Base-by-base conservation (phyloP, 2,888 invertebrate species). In the Laothoe populi region DNA sequence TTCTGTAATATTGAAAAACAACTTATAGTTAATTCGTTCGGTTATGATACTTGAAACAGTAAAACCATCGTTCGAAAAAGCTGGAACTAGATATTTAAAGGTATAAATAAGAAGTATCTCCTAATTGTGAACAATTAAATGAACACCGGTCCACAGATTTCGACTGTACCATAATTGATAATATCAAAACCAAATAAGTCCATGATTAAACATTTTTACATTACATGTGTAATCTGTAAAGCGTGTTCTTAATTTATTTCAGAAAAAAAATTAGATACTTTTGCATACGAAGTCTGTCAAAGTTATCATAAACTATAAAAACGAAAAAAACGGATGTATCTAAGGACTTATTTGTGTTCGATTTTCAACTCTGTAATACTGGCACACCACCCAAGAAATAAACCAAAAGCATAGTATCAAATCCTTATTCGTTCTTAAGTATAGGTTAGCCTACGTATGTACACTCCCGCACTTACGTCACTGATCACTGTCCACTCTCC, bases 351-450 rank as follows among this genome's bases (percentile, higher is more conserved):
- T 53, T 53, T 1, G 13, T 16, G 10, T 53, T 53, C 19, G 31
- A 53, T 53, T 53, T 53, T 21, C 19, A 49, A 2, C 31, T 19
- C 19, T 11, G 24, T 23, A 46, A 46, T 19, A 35, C 53, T 53
- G 53, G 13, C n/a, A 38, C 13, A 35, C 13, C 21, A 13, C 21
- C 66, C 71, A 73, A 74, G 71, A 70, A 63, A 64, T 70, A 78
- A 79, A 83, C 82, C 80, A 82, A 79, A 83, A 79, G 77, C 79
- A 79, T 79, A n/a, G n/a, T n/a, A 78, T 90, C 91, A 91, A 91
- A 91, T 91, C 90, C 90, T 86, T 81, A 83, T 77, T 81, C 79
- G 88, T 84, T 84, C 86, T 87, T 88, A 86, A 66, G 75, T 78
- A 78, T 75, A 77, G 66, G 16, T 73, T 79, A 80, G 61, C 61